Conservation (phyloP, 2,113 vertebrate genomes). For the Ptychochromis oligacanthus region DNA sequence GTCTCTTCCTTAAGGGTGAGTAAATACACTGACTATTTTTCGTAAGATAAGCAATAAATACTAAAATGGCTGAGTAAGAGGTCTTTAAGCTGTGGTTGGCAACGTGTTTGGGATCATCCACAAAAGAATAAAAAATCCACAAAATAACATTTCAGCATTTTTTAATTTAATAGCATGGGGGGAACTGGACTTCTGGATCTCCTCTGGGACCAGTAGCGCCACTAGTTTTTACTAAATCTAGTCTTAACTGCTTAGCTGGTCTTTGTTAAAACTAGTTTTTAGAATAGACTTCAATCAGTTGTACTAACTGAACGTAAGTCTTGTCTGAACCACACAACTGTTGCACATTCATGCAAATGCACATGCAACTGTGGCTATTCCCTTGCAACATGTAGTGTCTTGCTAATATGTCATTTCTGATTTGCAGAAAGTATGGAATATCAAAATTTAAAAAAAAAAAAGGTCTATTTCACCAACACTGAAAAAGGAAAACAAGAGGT, state of each 20-base stretch:
- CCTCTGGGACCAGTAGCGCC: too few relatives aligned
- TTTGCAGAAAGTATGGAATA: not conserved
- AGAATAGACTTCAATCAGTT: too few relatives aligned
- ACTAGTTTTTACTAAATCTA: too few relatives aligned
- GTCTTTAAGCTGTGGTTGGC: not conserved
- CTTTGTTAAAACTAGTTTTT: too few relatives aligned
- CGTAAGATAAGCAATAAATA: not conserved
- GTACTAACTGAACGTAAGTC: too few relatives aligned
- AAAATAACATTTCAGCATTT: too few relatives aligned
- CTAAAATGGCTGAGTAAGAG: not conserved
- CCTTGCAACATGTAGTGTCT: not conserved
- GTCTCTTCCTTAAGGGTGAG: not conserved
- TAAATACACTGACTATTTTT: not conserved
- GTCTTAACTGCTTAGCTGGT: too few relatives aligned
- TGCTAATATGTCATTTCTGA: not conserved
- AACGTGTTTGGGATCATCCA: too few relatives aligned
- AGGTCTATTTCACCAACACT: not conserved
- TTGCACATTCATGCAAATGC: not conserved
- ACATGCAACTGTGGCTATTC: not conserved
- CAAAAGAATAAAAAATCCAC: not conserved
- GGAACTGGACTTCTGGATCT: too few relatives aligned
- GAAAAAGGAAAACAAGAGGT: not conserved
- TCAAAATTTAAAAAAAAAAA: rapidly evolving
- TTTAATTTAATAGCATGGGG: too few relatives aligned
- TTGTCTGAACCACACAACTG: not conserved